Evolutionary conservation across 2,113 vertebrate genomes (phyloP).

Genomic region (Corynorhinus townsendii): DNA sequence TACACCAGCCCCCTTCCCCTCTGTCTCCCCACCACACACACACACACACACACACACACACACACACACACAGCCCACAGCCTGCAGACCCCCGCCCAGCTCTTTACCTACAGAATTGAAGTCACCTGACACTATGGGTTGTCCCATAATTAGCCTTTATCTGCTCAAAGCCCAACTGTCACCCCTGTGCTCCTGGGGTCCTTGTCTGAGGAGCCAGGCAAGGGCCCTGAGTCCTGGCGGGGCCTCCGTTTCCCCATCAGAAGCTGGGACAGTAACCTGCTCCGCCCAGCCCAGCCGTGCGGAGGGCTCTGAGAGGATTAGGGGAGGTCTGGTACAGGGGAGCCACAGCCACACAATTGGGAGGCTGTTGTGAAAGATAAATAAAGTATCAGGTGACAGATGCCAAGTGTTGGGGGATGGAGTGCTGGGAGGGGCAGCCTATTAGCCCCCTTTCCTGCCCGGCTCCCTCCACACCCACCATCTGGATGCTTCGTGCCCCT

Average conservation of each 20-base stretch:
- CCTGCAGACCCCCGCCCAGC: neutral
- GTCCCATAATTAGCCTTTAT: conserved; percentile 8
- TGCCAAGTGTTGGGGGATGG: accelerated
- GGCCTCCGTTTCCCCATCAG: neutral
- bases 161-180: neutral
- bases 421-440: neutral
- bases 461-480: neutral
- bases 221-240: accelerated
- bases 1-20: neutral
- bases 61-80: neutral
- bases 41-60: no score
- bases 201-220: neutral
- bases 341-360: neutral
- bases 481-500: neutral
- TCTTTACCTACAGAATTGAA: conserved; percentile 26
- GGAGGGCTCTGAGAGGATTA: neutral
- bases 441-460: neutral
- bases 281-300: accelerated
- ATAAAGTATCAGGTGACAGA: neutral
- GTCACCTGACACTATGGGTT: neutral
- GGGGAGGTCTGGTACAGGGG: neutral
- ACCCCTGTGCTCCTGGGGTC: neutral
- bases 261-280: neutral
- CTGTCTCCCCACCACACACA: accelerated
- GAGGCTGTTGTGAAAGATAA: neutral